phyloP scores from a whole-genome alignment of 2,888 invertebrate genomes.

The Frankliniella fusca region DNA sequence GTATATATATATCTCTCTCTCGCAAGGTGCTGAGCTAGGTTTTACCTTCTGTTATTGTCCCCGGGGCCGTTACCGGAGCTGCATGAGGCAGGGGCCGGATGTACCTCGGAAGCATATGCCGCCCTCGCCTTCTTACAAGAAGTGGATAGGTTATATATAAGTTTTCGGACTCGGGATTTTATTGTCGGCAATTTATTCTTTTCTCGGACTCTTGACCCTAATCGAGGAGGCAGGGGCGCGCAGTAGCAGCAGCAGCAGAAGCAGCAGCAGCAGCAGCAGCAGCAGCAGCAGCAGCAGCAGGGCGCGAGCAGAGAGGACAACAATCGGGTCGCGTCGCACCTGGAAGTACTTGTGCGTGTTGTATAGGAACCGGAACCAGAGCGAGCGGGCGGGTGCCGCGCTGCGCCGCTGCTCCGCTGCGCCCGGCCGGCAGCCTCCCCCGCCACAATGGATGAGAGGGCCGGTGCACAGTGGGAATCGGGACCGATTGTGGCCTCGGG shows the following conservation, averaged over 20 bases:
- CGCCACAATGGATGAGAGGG: background rate
- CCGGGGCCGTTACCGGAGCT: no score
- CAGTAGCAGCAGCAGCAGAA: background rate
- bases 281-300: background rate
- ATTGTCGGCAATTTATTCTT: background rate
- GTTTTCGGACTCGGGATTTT: no score
- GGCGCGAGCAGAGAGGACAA: background rate
- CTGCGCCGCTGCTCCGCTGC: background rate
- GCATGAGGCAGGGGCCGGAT: no score
- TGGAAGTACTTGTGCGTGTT: background rate
- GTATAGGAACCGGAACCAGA: background rate
- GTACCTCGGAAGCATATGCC: no score
- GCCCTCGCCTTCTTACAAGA: no score
- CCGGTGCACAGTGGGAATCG: no score
- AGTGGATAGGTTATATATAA: no score
- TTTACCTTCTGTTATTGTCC: no score
- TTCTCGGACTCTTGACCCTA: constrained; percentile 10
- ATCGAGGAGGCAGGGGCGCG: background rate
- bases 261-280: no score
- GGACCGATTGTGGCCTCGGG: no score
- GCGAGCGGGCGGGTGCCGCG: background rate
- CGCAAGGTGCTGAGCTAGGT: no score
- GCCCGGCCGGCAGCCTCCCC: background rate
- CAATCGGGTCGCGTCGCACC: background rate
- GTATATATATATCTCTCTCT: no score